Evolutionary conservation across 1,140 invertebrate species (phyloP).

Genomic region (Paraescarpia echinospica): DNA sequence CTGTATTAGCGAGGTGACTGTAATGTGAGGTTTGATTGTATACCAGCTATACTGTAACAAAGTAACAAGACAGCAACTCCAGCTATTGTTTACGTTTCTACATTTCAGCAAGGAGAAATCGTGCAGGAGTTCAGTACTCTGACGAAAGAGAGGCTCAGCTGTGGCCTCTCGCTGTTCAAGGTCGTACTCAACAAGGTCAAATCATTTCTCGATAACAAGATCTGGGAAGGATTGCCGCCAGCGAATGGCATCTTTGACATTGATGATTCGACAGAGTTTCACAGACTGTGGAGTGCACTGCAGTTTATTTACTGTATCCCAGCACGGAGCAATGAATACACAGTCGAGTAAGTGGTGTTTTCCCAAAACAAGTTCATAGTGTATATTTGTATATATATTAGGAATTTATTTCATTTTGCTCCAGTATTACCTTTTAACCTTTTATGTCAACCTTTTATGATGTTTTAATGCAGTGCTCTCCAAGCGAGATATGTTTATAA

Average conservation of each 20-base stretch:
- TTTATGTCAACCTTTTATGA: background rate
- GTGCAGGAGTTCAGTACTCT: slow-evolving; percentile 87
- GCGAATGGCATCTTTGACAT: slow-evolving; percentile 92
- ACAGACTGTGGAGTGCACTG: slow-evolving; percentile 94
- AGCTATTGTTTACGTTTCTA: background rate
- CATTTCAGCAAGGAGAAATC: slow-evolving; percentile 34
- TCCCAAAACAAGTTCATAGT: background rate
- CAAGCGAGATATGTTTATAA: too few species aligned
- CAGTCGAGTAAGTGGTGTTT: slow-evolving; percentile 80
- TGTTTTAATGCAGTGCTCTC: background rate
- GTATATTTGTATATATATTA: background rate
- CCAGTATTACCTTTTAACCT: slow-evolving; percentile 10
- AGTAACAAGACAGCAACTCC: background rate
- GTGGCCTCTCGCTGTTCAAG: slow-evolving; percentile 97
- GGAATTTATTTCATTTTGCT: background rate
- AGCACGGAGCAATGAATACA: slow-evolving; percentile 92
- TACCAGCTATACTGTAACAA: too few species aligned
- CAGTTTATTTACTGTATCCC: slow-evolving; percentile 99
- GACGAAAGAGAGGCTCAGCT: slow-evolving; percentile 94
- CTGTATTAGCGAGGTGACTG: too few species aligned
- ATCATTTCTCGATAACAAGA: slow-evolving; percentile 66
- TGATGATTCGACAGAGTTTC: slow-evolving; percentile 96
- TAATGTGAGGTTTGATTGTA: too few species aligned
- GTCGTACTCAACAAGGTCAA: slow-evolving; percentile 85
- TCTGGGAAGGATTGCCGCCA: slow-evolving; percentile 73